These are phyloP conservation scores for Capitella teleta DNA, from an alignment of 1,140 invertebrate species.

Conservation along the genomic window DNA sequence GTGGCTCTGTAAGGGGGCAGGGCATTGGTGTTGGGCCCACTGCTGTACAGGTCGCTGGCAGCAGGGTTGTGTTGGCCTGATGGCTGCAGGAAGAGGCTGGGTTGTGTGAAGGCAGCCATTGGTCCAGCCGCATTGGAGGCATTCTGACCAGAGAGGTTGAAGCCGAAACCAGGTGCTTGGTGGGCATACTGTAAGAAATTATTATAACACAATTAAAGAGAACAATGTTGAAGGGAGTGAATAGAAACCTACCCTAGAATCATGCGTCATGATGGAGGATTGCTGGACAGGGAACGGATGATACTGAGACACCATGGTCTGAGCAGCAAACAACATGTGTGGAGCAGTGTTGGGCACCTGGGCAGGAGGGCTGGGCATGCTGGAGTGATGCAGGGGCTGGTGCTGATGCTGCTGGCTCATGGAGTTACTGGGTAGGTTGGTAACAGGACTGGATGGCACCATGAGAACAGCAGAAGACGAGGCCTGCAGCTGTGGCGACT, in stretches of 20 bases:
- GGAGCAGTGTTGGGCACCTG: too few relatives aligned
- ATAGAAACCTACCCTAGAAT: background rate
- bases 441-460: slow-evolving; percentile 32
- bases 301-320: slow-evolving; percentile 4
- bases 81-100: slow-evolving; percentile 32
- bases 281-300: background rate
- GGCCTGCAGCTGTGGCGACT: slow-evolving; percentile 37
- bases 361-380: background rate
- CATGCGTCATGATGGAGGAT: background rate
- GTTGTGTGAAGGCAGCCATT: slow-evolving; percentile 34
- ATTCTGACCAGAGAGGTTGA: slow-evolving; percentile 58
- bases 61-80: too few relatives aligned
- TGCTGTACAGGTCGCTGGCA: slow-evolving; percentile 30
- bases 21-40: slow-evolving; percentile 23
- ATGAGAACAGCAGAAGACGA: slow-evolving; percentile 49
- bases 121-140: slow-evolving; percentile 51
- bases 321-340: too few relatives aligned
- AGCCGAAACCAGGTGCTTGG: slow-evolving; percentile 48
- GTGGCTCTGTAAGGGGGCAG: slow-evolving; percentile 53
- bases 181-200: slow-evolving; percentile 55
- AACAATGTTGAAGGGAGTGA: too few relatives aligned
- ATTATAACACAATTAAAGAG: too few relatives aligned
- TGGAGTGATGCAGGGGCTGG: slow-evolving; percentile 18
- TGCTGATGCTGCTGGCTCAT: background rate
- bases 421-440: slow-evolving; percentile 24